phyloP scores from a whole-genome alignment of 1,140 invertebrate species.

The Teleopsis dalmanni region DNA sequence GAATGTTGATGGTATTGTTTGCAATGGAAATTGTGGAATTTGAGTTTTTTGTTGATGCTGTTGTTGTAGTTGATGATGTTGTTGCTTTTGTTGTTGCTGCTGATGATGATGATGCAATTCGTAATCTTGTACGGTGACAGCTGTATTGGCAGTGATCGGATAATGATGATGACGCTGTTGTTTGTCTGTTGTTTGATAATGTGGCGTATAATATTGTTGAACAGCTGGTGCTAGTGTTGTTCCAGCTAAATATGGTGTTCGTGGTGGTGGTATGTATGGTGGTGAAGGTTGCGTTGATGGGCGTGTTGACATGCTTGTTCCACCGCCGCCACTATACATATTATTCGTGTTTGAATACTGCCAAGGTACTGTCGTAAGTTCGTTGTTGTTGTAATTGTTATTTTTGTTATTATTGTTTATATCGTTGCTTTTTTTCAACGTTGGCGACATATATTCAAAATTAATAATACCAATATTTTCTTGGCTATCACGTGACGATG shows the following conservation, averaged over 20 bases:
- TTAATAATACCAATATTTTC: constrained; percentile 12
- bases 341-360: constrained; percentile 12
- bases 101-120: constrained; percentile 14
- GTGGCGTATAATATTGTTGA: constrained; percentile 21
- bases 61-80: constrained; percentile 13
- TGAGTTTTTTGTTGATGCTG: constrained; percentile 12
- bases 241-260: constrained; percentile 13
- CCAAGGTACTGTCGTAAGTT: constrained; percentile 26
- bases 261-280: constrained; percentile 36
- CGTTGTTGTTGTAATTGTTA: too few species aligned
- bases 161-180: constrained; percentile 7
- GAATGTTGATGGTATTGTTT: neutral
- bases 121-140: constrained; percentile 4
- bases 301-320: constrained; percentile 16
- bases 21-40: neutral
- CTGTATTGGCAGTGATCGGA: constrained; percentile 11
- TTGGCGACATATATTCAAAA: constrained; percentile 8
- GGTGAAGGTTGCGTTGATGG: constrained; percentile 22
- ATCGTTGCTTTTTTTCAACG: constrained; percentile 10
- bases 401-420: too few species aligned
- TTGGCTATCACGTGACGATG: constrained; percentile 6
- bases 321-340: neutral
- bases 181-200: constrained; percentile 5
- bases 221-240: constrained; percentile 16
- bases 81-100: constrained; percentile 10